Conservation (phyloP, 1,140 invertebrate genomes). For the Spodoptera litura region DNA sequence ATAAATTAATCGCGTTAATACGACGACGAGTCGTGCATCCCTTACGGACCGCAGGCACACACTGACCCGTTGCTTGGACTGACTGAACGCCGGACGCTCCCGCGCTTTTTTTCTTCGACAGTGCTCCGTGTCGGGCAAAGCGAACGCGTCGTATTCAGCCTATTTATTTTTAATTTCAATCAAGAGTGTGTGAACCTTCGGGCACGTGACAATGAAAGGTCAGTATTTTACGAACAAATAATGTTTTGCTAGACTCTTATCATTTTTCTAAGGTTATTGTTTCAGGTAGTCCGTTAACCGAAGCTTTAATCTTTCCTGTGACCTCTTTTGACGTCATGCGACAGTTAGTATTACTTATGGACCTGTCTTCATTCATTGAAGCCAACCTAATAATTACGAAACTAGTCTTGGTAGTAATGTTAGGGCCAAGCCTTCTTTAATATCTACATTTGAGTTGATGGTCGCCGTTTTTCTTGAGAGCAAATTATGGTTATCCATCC, state of each 20-base stretch:
- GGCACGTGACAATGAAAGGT: constrained; percentile 50
- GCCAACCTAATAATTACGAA: constrained; percentile 11
- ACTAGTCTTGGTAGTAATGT: constrained; percentile 19
- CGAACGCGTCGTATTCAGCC: constrained; percentile 49
- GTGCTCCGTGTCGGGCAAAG: constrained; percentile 46
- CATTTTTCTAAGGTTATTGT: constrained; percentile 23
- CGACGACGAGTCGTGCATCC: constrained; percentile 45
- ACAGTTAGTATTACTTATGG: background rate
- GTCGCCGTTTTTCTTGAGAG: background rate
- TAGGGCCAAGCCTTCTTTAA: constrained; percentile 2
- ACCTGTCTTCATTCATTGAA: constrained; percentile 6
- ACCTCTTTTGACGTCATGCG: background rate
- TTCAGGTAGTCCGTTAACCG: constrained; percentile 2
- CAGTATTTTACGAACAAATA: constrained; percentile 33
- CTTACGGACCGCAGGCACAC: constrained; percentile 42
- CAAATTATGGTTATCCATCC: constrained; percentile 6
- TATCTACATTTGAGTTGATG: background rate
- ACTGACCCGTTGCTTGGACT: constrained; percentile 40
- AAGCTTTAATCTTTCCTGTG: constrained; percentile 8
- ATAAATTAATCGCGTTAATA: constrained; percentile 31
- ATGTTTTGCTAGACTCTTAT: constrained; percentile 7
- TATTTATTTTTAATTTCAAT: constrained; percentile 53
- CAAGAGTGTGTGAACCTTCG: constrained; percentile 31
- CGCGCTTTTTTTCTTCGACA: constrained; percentile 45
- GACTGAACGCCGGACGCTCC: constrained; percentile 32